A percentile compares a stretch with the other conserved stretches of the same genome.
Conservation (phyloP, 2,888 invertebrate genomes). For the Drosophila incognita region DNA sequence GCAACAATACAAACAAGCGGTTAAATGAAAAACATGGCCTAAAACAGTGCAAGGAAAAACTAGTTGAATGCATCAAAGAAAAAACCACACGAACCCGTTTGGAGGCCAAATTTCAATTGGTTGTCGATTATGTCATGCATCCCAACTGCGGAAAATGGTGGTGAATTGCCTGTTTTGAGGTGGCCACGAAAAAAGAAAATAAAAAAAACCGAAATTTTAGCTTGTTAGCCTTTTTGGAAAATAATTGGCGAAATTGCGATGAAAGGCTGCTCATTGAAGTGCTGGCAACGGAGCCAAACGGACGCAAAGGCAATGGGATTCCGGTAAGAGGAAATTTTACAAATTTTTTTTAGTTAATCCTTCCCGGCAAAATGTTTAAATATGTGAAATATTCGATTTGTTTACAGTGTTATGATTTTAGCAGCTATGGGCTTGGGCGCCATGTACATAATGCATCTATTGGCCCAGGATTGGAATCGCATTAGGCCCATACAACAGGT, state of each 20-base stretch:
- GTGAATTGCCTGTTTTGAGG: conserved; percentile 25
- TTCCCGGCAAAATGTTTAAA: background rate
- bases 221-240: conserved; percentile 32
- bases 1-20: conserved; percentile 10
- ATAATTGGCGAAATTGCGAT: conserved; percentile 44
- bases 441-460: conserved; percentile 85
- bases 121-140: conserved; percentile 53
- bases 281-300: conserved; percentile 55
- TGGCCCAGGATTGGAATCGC: conserved; percentile 86
- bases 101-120: conserved; percentile 44
- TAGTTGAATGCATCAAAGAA: conserved; percentile 42
- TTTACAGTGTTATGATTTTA: conserved; percentile 79
- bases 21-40: conserved; percentile 42
- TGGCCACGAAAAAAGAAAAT: conserved; percentile 28
- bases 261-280: conserved; percentile 54
- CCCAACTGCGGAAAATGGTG: conserved; percentile 32
- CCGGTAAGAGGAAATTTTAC: conserved; percentile 49
- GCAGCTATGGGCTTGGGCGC: conserved; percentile 85
- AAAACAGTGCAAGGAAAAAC: conserved; percentile 60
- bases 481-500: conserved; percentile 83
- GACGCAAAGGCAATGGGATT: conserved; percentile 69
- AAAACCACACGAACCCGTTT: conserved; percentile 69
- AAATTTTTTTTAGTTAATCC: conserved; percentile 10
- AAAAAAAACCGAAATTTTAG: conserved; percentile 1
- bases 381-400: background rate